Conservation (phyloP, 2,797 vertebrate species). For the Alcedo quadribrachys region DNA sequence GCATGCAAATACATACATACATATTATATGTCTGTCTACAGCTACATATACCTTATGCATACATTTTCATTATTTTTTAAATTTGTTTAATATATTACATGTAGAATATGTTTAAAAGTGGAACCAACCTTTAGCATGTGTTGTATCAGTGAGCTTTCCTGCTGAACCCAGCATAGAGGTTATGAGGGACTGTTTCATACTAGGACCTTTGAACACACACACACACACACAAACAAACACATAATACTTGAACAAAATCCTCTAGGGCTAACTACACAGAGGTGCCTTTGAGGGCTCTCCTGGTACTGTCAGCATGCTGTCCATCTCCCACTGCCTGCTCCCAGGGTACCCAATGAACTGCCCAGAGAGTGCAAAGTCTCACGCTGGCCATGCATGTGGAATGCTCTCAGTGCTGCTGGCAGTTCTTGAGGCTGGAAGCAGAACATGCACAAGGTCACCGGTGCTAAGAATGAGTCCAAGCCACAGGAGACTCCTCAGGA, state of each 20-base stretch:
- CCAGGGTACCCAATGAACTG: neutral
- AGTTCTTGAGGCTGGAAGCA: neutral
- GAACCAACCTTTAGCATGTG: neutral
- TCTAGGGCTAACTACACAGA: neutral
- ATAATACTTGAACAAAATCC: neutral
- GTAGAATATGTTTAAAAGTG: neutral
- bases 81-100: neutral
- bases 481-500: neutral
- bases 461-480: neutral
- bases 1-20: neutral
- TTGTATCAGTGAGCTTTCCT: neutral
- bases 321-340: neutral
- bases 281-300: neutral
- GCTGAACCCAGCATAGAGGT: neutral
- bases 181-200: neutral
- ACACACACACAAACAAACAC: neutral
- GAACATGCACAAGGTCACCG: accelerated
- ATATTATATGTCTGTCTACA: neutral
- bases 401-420: neutral
- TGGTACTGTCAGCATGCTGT: accelerated
- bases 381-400: accelerated
- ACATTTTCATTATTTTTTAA: neutral
- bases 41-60: neutral
- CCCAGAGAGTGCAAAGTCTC: accelerated
- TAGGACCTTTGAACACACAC: neutral